These are phyloP conservation scores for Agrochola circellaris DNA, from an alignment of 2,888 invertebrate genomes.

Conservation along the genomic window DNA sequence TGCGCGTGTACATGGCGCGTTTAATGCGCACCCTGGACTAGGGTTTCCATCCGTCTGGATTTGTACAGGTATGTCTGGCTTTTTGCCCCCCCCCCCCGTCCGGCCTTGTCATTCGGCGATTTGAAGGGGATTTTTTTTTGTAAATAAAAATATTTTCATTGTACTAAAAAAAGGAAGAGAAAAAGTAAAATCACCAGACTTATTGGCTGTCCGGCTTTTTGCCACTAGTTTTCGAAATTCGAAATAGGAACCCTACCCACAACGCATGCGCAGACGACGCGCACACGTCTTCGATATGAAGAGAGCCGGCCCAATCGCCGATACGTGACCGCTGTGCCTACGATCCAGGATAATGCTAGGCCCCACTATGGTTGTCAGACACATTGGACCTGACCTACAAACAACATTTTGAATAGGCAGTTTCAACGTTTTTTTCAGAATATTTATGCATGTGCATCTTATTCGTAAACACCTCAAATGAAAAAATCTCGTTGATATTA, in stretches of 20 bases:
- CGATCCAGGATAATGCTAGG: constrained; percentile 72
- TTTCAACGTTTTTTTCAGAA: neutral
- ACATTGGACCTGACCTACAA: neutral
- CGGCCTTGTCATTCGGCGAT: neutral
- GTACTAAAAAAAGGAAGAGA: neutral
- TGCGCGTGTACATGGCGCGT: constrained; percentile 72
- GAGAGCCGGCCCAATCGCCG: constrained; percentile 73
- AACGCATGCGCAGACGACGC: constrained; percentile 51
- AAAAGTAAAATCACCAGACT: neutral
- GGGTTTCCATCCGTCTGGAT: neutral
- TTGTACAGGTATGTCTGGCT: neutral
- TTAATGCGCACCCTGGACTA: constrained; percentile 68
- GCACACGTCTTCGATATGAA: constrained; percentile 82
- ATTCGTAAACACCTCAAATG: neutral
- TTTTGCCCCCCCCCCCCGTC: neutral
- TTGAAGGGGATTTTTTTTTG: neutral
- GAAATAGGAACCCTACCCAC: constrained; percentile 39
- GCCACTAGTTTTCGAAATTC: neutral
- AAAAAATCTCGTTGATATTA: neutral
- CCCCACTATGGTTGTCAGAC: constrained; percentile 50
- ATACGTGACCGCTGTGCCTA: constrained; percentile 79
- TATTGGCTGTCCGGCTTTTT: neutral
- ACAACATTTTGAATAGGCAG: neutral
- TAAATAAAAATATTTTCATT: neutral
- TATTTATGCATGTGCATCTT: neutral